These are phyloP conservation scores for Microctenopoma stevenorrisi DNA, from an alignment of 2,797 vertebrate genomes.

Conservation along the genomic window DNA sequence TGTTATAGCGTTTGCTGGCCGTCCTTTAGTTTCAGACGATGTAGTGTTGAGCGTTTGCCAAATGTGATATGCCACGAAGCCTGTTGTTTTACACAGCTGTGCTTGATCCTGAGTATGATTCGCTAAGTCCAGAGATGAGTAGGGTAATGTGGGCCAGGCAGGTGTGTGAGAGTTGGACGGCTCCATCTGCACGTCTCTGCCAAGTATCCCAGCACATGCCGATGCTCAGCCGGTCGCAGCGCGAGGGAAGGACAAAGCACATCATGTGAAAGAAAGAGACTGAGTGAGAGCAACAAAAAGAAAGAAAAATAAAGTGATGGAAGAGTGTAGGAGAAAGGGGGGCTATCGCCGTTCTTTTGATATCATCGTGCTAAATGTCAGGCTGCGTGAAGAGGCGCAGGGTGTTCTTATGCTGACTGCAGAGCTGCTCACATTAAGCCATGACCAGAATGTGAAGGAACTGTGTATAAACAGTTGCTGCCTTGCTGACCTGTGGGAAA, in stretches of 20 bases:
- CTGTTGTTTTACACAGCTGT: constrained; percentile 67
- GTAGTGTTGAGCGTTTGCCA: constrained; percentile 47
- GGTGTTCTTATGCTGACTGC: constrained; percentile 19
- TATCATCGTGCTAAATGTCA: constrained; percentile 33
- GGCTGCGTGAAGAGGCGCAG: constrained; percentile 18
- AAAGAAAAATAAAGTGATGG: constrained; percentile 11
- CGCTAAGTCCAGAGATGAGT: constrained; percentile 63
- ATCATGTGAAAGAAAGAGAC: constrained; percentile 28
- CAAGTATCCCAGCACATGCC: constrained; percentile 66
- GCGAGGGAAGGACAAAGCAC: constrained; percentile 40
- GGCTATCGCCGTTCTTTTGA: constrained; percentile 37
- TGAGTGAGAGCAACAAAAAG: constrained; percentile 10
- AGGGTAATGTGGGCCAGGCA: constrained; percentile 66
- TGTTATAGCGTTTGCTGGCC: constrained; percentile 12
- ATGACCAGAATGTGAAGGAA: constrained; percentile 31
- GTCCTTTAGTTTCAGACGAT: constrained; percentile 23
- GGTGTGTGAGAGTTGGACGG: constrained; percentile 59
- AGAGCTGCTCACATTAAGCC: constrained; percentile 14
- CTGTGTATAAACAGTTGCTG: constrained; percentile 49
- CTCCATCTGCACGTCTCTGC: constrained; percentile 57
- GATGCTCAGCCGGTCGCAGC: constrained; percentile 40
- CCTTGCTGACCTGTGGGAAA: constrained; percentile 53
- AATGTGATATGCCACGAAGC: constrained; percentile 40
- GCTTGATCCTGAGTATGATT: constrained; percentile 59
- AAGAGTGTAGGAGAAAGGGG: constrained; percentile 3